Conservation (phyloP, 2,113 vertebrate species). For the Muntiacus muntjak region DNA sequence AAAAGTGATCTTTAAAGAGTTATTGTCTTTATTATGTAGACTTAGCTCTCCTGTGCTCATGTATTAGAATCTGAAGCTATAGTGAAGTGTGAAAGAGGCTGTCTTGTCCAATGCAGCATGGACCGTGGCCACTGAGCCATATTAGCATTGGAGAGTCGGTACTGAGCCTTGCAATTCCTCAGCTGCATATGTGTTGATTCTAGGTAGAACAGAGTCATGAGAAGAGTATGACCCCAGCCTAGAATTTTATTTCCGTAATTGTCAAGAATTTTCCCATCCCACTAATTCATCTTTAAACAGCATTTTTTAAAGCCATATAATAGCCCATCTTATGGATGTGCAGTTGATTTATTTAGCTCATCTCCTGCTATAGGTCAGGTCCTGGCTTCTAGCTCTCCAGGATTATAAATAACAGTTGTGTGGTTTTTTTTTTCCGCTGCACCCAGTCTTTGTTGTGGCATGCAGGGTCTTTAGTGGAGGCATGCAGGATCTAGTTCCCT, state of each 20-base stretch:
- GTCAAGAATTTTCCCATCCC: background rate
- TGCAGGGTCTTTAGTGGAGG: background rate
- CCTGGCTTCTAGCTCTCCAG: constrained; percentile 6
- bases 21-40: background rate
- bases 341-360: background rate
- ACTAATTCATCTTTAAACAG: background rate
- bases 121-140: background rate
- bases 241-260: background rate
- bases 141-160: accelerated
- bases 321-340: background rate
- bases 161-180: background rate
- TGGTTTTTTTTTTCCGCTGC: background rate
- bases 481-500: background rate
- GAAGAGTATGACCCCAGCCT: background rate
- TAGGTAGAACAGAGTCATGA: background rate
- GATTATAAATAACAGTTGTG: background rate
- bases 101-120: background rate
- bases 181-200: background rate
- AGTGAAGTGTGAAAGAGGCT: background rate
- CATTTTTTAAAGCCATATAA: background rate
- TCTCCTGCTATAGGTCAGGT: background rate
- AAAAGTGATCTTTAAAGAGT: background rate
- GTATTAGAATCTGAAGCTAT: background rate
- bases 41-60: background rate
- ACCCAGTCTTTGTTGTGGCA: background rate